Base-by-base conservation (phyloP, 1,140 invertebrate species). In the Nilaparvata lugens region DNA sequence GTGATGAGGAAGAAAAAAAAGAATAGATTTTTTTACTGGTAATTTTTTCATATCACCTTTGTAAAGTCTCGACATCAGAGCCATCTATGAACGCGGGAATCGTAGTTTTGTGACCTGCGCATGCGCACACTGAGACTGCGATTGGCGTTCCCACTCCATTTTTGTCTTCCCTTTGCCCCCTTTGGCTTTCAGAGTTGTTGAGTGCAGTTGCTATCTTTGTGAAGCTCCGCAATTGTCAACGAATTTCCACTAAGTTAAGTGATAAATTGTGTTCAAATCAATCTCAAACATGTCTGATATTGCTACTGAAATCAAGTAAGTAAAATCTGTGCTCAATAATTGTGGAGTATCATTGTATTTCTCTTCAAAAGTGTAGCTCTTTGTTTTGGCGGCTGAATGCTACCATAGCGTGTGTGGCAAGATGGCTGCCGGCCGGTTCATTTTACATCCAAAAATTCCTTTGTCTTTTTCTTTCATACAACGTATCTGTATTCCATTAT, bases 241-340 rank as follows among this genome's bases (percentile, higher is more conserved):
- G 48, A 57, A 35, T 64, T 54, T 58, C 28, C 6, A 16, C 35
- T 16, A 40, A 51, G 57, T 24, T 48, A 45, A 53, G 48, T 52
- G 53, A 60, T 38, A 45, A 28, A 18, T 24, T 60, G 31, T 28
- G 18, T 31, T 55, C 31, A 61, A 57, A 56, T 35, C 42, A 7
- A 19, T 56, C 9, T 43, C 24, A 35, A 58, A 16, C n/a, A 64
- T 64, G 63, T 58, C 58, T 58, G 63, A 64, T 56, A 59, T 56
- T 56, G 60, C 56, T 31, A 53, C 60, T 18, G 63, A 64, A 64
- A 57, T 61, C 40, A 64, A 61, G 63, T 64, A 57, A 64, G 63
- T 62, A 43, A 14, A 53, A 35, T 43, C 48, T 11, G 16, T 43
- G 11, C 18, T 9, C 25, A 28, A 23, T 3, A 35, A 23, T 43